Evolutionary conservation across 2,888 invertebrate species (phyloP).

Genomic region (Hedychridium roseum): DNA sequence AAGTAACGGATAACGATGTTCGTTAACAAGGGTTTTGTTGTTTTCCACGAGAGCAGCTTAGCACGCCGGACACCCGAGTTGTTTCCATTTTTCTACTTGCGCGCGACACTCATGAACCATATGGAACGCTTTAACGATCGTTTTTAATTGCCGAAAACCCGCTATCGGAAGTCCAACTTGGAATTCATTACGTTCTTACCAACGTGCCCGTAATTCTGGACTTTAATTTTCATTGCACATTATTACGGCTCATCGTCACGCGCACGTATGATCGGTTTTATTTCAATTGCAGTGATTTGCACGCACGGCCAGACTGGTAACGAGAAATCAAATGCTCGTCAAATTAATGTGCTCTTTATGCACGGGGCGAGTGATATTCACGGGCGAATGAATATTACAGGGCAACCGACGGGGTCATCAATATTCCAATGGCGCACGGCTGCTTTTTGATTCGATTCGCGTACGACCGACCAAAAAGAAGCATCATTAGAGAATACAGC

Average conservation of each 20-base stretch:
- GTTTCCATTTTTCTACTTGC: too few relatives aligned
- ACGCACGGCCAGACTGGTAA: neutral
- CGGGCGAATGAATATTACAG: constrained; percentile 11
- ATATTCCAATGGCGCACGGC: constrained; percentile 3
- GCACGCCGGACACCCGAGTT: too few relatives aligned
- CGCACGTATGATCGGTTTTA: neutral
- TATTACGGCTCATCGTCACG: neutral
- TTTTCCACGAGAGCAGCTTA: too few relatives aligned
- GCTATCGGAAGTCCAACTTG: too few relatives aligned
- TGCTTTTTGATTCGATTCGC: neutral
- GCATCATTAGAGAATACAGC: too few relatives aligned
- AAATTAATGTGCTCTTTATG: constrained; percentile 12
- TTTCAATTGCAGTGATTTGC: neutral
- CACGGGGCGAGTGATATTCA: constrained; percentile 6
- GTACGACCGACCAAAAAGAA: neutral
- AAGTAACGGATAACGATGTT: too few relatives aligned
- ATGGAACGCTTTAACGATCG: too few relatives aligned
- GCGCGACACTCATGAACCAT: too few relatives aligned
- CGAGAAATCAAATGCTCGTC: constrained; percentile 9
- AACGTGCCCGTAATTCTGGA: neutral
- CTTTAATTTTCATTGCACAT: neutral
- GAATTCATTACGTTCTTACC: neutral
- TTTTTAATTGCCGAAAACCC: too few relatives aligned
- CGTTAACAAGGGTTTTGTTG: too few relatives aligned
- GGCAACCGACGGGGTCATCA: constrained; percentile 2